Base-by-base conservation (phyloP, 2,888 invertebrate species). In the Seira ritae region DNA sequence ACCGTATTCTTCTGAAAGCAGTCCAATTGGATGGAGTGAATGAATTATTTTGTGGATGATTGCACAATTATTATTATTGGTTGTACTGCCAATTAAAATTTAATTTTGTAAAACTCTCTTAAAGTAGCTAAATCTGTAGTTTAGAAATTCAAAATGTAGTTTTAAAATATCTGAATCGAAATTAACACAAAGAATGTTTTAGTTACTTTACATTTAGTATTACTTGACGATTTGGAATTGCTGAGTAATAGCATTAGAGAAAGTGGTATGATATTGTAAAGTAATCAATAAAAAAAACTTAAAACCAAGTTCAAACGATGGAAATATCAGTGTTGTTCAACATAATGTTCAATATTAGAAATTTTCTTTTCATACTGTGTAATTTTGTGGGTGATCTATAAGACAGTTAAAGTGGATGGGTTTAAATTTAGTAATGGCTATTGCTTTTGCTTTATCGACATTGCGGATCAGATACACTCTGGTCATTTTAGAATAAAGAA, bases 251-350 rank as follows among this genome's bases (percentile, higher is more conserved):
- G n/a, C n/a, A n/a, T n/a, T n/a, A n/a, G n/a, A n/a, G n/a, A n/a
- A n/a, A n/a, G n/a, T n/a, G n/a, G n/a, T 31, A 23, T 74, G 24
- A 23, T 68, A 42, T 79, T 72, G 31, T 75, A 66, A 55, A 69
- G 31, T 50, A 76, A 55, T 42, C 42, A 67, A 68, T 42, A 55
- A 72, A 70, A 80, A 72, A 71, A 67, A 65, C 72, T 71, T 46
- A 68, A 62, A 72, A 80, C 67, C 73, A 80, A 80, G 80, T 80
- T 80, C 80, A 80, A 80, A 80, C 62, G 20, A 42, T 74, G 65
- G 74, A 42, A 74, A 80, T 80, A 80, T 74, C 74, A 74, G 69
- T 80, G 65, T 68, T 69, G 74, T 74, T 80, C 73, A 55, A 80
- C n/a, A n/a, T n/a, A n/a, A n/a, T n/a, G n/a, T 74, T 74, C 42